Evolutionary conservation across 2,888 invertebrate genomes (phyloP), one percentile per base, ranked within the genome.

Genomic region (Sphaerophoria taeniata): DNA sequence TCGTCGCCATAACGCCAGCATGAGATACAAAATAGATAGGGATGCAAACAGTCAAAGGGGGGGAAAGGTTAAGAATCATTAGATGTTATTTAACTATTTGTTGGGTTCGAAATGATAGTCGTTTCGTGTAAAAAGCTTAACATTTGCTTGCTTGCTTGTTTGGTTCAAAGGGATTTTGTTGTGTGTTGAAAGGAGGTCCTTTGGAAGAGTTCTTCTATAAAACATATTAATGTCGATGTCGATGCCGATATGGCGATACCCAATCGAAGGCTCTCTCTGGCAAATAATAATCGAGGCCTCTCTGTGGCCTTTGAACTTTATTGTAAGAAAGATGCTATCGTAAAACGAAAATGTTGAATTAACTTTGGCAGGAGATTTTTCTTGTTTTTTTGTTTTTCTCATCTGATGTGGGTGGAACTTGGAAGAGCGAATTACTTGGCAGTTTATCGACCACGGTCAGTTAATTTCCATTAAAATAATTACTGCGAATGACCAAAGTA

Each of bases 51-150:
- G 84, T 84, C 69, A 24, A 24, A 24, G 24, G 75, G 51, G 79
- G 56, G 45, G 34, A 79, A 80, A 84, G 84, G 84, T 76, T 72
- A 61, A 67, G 75, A 71, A 71, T 72, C 71, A 72, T 75, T 79
- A 67, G 82, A 72, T 72, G 72, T 67, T 60, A 73, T 76, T 79
- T 79, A 55, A 74, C 73, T 74, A 75, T 67, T 67, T 75, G 72
- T 51, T 60, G 47, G 67, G 56, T 75, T 67, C 65, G 75, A 43
- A 58, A 63, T 34, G 51, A 72, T 78, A 43, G 43, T 58, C 49
- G 65, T 71, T 39, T 71, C 56, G 65, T 65, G 56, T 58, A 58
- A 65, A 56, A 65, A 58, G 78, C 78, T 72, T 72, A 65, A 56
- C 63, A 67, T 67, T 67, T 67, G 67, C 39, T 67, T 2, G 51